Conservation (phyloP, 2,113 vertebrate genomes). For the Toxotes chatareus region DNA sequence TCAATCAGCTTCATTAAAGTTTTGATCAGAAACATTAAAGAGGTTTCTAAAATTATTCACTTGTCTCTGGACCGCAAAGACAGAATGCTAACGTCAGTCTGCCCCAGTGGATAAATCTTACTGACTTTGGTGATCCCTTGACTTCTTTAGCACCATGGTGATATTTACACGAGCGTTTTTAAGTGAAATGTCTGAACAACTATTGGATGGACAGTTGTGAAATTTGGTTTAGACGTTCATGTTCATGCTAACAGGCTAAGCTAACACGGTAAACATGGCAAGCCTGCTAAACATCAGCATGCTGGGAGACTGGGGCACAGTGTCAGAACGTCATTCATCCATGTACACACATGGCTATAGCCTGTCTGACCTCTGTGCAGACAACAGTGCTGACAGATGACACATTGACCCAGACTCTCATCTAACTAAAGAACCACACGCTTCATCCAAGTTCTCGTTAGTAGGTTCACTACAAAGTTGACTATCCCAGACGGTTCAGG, state of each 20-base stretch:
- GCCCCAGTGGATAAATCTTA: too few species aligned
- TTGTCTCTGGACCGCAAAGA: too few species aligned
- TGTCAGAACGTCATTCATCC: neutral
- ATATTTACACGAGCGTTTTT: too few species aligned
- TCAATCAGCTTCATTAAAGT: neutral
- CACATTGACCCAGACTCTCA: constrained; percentile 4
- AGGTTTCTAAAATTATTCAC: too few species aligned
- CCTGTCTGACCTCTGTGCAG: neutral
- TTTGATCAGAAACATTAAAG: neutral
- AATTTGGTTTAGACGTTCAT: too few species aligned
- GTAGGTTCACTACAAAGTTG: neutral
- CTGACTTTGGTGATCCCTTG: too few species aligned
- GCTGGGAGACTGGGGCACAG: too few species aligned
- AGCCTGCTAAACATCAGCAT: neutral
- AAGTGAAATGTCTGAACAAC: neutral
- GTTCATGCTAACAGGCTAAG: neutral
- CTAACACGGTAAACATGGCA: neutral
- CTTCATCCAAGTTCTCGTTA: constrained; percentile 20
- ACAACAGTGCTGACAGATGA: constrained; percentile 19
- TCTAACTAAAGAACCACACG: constrained; percentile 7
- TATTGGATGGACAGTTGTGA: neutral
- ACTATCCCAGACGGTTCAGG: constrained; percentile 29
- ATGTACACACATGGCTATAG: neutral
- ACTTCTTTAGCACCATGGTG: too few species aligned
- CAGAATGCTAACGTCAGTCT: too few species aligned